Base-by-base conservation (phyloP, 2,888 invertebrate genomes). In the Drosophila incognita region DNA sequence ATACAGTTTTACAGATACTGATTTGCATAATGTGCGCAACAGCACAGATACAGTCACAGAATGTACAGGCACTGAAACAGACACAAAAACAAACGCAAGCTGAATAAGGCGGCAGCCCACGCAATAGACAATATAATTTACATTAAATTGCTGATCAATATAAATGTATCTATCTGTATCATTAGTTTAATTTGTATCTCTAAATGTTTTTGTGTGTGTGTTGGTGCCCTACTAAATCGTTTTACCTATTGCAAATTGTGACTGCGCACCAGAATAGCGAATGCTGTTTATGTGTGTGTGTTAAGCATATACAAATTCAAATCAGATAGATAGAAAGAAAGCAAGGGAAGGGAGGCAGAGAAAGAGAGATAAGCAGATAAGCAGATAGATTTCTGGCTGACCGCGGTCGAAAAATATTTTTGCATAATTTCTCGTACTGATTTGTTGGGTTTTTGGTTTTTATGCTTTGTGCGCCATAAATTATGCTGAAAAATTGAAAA, bases 101-200 rank as follows among this genome's bases (percentile, higher is more conserved):
- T 35, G 29, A 36, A 67, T 59, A 68, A 56, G 67, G 59, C 62
- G 63, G 59, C 33, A 54, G 42, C 46, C 63, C 57, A 70, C 61
- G 70, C 67, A 73, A 81, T 76, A 83, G 79, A 79, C 87, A 82
- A 82, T 83, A 86, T 89, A 86, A 89, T 89, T 87, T 86, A 89
- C 87, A 86, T 86, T 87, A 83, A 89, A 89, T 89, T 84, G 82
- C 85, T 87, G 87, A 87, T 89, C 89, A 86, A 89, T 89, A 87
- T 84, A 86, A 87, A 85, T 89, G 89, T 85, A 89, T 87, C 84
- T 79, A 81, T 72, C 70, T 58, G 51, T 76, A 76, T 87, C 84
- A 85, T 87, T 84, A 84, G 89, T 88, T 84, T 86, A 84, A 84
- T 88, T 84, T 88, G 89, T 78, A 86, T 72, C 46, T 78, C 24